Base-by-base conservation (phyloP, 2,888 invertebrate genomes). In the Antitype chi region DNA sequence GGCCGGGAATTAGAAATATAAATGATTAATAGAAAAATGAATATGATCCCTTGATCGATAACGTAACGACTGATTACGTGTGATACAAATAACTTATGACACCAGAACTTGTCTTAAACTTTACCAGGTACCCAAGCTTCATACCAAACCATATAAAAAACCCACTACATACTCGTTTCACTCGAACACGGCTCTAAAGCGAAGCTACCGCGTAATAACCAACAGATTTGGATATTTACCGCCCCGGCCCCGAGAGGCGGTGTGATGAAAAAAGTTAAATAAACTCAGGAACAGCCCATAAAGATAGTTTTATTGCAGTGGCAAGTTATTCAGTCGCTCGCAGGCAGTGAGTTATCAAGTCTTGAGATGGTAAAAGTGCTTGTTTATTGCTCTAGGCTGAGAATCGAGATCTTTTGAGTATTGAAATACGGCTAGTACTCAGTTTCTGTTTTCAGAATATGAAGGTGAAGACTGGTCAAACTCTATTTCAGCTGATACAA, bases 211-310 rank as follows among this genome's bases (percentile, higher is more conserved):
- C 63, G 64, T 72, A 73, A 74, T 74, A 74, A 52, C 70, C 63
- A 53, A 74, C 66, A 81, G 83, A 78, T 81, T 78, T 81, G 64
- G 72, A 78, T 81, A 81, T 78, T 72, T 64, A 20, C 57, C 74
- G n/a, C 66, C 20, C 38, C 60, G 6, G 17, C 20, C 11, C 60
- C 49, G 47, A 63, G 76, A 62, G 52, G 43, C 71, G 52, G 68
- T 43, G 25, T 78, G 79, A 81, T 81, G 81, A 79, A 81, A 81
- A 81, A 81, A 83, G 81, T 83, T 81, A 78, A 81, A 83, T 83
- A 78, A 70, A 81, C 64, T 78, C 47, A 11, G 13, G 55, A n/a
- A 49, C 38, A 78, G 63, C 53, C 64, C 43, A 83, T 72, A 70
- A 66, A 72, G 64, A 83, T 81, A 81, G 81, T 81, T 81, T 81